These are phyloP conservation scores for Tyrophagus putrescentiae DNA, from an alignment of 1,140 invertebrate genomes.

Conservation along the genomic window DNA sequence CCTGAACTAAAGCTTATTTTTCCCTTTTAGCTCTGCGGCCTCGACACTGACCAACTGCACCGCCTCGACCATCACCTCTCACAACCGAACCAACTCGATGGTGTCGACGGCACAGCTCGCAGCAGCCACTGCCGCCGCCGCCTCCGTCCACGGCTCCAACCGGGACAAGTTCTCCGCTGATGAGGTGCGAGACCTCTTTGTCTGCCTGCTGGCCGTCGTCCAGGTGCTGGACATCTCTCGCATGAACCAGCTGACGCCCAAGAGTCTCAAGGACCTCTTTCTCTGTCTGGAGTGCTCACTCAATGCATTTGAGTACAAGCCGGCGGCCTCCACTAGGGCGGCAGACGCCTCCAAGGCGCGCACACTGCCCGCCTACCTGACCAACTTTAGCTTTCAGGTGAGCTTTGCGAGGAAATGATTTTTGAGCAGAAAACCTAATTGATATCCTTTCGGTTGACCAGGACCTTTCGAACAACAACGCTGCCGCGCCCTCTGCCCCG, in stretches of 20 bases:
- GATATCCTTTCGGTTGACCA: too few species aligned
- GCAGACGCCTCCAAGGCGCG: background rate
- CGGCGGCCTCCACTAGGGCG: background rate
- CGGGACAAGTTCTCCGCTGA: conserved; percentile 52
- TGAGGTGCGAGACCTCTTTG: conserved; percentile 71
- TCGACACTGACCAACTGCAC: background rate
- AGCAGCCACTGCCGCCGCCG: conserved; percentile 24
- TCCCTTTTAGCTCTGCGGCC: background rate
- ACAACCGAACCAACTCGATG: conserved; percentile 12
- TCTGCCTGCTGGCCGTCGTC: conserved; percentile 33
- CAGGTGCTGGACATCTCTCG: background rate
- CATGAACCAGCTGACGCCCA: background rate
- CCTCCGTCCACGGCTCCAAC: conserved; percentile 38
- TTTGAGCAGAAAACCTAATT: too few species aligned
- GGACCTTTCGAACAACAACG: too few species aligned
- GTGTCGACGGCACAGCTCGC: background rate
- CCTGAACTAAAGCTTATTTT: too few species aligned
- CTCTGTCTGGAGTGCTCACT: conserved; percentile 6
- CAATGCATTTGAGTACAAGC: conserved; percentile 8
- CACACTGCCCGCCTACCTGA: background rate
- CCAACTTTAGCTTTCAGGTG: too few species aligned
- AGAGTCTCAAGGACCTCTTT: conserved; percentile 3
- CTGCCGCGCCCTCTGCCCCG: background rate
- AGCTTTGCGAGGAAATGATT: too few species aligned
- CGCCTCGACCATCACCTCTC: background rate